These are phyloP conservation scores for Minunthozetes semirufus DNA, from an alignment of 2,888 invertebrate species.

Conservation along the genomic window DNA sequence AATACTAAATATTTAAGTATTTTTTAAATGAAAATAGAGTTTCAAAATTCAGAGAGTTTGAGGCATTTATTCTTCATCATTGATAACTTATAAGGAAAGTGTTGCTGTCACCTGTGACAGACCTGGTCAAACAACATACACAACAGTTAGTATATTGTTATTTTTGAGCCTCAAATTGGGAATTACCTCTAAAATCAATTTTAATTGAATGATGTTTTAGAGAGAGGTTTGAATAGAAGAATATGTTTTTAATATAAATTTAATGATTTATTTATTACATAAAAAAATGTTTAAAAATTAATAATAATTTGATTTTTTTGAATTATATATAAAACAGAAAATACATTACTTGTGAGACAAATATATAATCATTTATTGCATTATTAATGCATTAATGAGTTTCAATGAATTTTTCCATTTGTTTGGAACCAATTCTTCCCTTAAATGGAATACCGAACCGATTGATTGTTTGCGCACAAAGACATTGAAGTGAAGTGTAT, in stretches of 20 bases:
- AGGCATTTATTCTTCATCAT: no score
- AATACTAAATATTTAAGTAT: no score
- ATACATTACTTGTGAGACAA: no score
- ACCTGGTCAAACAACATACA: no score
- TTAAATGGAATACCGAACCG: conserved; percentile 45
- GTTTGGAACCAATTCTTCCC: conserved; percentile 44
- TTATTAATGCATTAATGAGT: conserved; percentile 41
- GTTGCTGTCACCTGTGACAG: no score
- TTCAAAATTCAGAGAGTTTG: no score
- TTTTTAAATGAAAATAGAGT: no score
- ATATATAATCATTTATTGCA: not conserved
- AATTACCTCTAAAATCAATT: no score
- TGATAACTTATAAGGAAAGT: no score
- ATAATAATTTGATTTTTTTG: not conserved
- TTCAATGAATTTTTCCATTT: conserved; percentile 45
- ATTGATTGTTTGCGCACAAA: conserved; percentile 70
- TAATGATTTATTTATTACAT: not conserved
- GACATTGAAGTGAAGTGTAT: conserved; percentile 73
- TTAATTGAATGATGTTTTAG: not conserved
- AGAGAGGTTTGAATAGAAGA: not conserved
- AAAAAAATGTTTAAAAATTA: not conserved
- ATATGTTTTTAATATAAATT: not conserved
- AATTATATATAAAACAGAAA: not conserved
- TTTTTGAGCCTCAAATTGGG: no score
- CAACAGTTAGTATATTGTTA: no score